phyloP scores from a whole-genome alignment of 2,888 invertebrate species.

The Cephus sareptanus region DNA sequence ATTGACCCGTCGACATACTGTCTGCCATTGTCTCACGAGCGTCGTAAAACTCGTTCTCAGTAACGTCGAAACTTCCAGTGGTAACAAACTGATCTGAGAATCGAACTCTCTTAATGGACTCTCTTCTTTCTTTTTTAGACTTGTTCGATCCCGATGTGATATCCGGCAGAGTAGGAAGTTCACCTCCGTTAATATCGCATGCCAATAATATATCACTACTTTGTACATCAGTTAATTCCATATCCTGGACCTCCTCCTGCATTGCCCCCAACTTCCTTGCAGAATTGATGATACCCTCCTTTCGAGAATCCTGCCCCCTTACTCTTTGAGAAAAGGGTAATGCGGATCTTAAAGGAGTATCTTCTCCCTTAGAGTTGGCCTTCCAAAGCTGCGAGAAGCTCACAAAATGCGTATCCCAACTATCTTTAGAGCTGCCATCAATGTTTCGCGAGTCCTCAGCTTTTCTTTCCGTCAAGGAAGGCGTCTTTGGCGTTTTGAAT shows the following conservation, averaged over 20 bases:
- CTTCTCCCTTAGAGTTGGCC: background rate
- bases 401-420: conserved; percentile 2
- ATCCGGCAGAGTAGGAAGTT: conserved; percentile 1
- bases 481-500: conserved; percentile 44
- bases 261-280: conserved; percentile 31
- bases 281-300: background rate
- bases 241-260: conserved; percentile 21
- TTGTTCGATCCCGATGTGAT: conserved; percentile 13
- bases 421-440: conserved; percentile 4
- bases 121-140: conserved; percentile 14
- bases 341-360: conserved; percentile 12
- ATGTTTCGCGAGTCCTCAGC: conserved; percentile 3
- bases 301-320: background rate
- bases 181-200: conserved; percentile 1
- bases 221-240: conserved; percentile 19
- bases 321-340: background rate
- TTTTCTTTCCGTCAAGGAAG: background rate
- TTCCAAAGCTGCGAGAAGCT: conserved; percentile 6
- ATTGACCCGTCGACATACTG: conserved; percentile 2
- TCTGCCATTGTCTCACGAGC: conserved; percentile 9
- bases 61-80: conserved; percentile 9
- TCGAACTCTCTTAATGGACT: conserved; percentile 43
- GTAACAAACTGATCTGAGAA: conserved; percentile 44
- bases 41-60: conserved; percentile 24
- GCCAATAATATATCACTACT: background rate